Evolutionary conservation across 2,888 invertebrate species (phyloP).

Genomic region (Drosophila aldrichi): DNA sequence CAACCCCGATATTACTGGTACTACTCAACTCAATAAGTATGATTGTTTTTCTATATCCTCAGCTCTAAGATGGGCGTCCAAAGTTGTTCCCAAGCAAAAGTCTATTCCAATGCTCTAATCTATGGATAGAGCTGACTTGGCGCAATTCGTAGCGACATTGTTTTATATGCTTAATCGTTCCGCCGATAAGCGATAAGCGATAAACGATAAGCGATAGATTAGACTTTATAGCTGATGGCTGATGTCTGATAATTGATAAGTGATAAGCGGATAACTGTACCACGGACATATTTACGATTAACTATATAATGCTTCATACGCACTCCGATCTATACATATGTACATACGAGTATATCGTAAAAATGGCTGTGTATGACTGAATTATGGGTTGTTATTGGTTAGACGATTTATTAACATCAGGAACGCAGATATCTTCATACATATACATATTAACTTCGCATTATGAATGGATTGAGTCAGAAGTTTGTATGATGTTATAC

Average conservation of each 20-base stretch:
- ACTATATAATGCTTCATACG: slow-evolving; percentile 18
- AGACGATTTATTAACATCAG: slow-evolving; percentile 19
- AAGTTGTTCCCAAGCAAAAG: not conserved
- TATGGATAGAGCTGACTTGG: slow-evolving; percentile 5
- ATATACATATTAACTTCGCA: not conserved
- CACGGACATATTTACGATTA: slow-evolving; percentile 43
- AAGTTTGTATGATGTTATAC: slow-evolving; percentile 32
- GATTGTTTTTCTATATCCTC: not conserved
- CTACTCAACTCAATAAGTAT: not conserved
- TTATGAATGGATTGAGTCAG: slow-evolving; percentile 61
- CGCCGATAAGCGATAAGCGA: slow-evolving; percentile 43
- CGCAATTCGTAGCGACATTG: slow-evolving; percentile 30
- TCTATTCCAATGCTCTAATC: slow-evolving; percentile 22
- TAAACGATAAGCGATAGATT: slow-evolving; percentile 10
- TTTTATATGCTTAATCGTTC: slow-evolving; percentile 63
- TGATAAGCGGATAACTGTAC: slow-evolving; percentile 37
- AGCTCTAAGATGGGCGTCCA: not conserved
- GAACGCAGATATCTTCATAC: not conserved
- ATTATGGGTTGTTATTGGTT: slow-evolving; percentile 28
- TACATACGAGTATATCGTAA: slow-evolving; percentile 6
- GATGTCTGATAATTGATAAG: slow-evolving; percentile 41
- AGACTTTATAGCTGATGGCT: slow-evolving; percentile 1
- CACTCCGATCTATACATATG: not conserved
- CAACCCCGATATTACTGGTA: not conserved
- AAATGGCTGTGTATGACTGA: slow-evolving; percentile 15